Base-by-base conservation (phyloP, 2,113 vertebrate species). In the Rhodinocichla rosea region DNA sequence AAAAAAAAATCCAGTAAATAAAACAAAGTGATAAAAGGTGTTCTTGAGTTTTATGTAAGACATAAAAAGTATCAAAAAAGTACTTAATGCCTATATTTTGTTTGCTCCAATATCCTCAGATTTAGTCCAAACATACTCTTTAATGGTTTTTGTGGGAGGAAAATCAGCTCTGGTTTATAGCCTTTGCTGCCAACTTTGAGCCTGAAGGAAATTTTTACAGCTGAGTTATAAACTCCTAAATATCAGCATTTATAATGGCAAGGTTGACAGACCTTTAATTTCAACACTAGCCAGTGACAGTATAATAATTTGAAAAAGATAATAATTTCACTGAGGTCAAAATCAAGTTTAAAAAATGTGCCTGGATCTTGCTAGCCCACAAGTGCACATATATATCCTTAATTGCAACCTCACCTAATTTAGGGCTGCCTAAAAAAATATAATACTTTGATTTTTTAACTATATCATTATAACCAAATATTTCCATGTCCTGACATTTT, bases 221-320 rank as follows among this genome's bases (percentile, higher is more conserved):
- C 84, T 95, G 93, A 94, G 47, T 96, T 97, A 96, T 95, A 94
- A 96, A 96, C 80, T 92, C 84, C 79, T 96, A 95, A 95, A 95
- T 95, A 94, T 89, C 11, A 1, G 44, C 92, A 94, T 92, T 95
- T 96, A 90, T 80, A 92, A 76, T 74, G 32, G 86, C 83, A 79
- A 88, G 26, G 76, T 57, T 93, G 88, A 89, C 93, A 95, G 92
- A 70, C 44, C 60, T 88, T 92, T 93, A 94, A 86, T 89, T 92
- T 97, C 81, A 94, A 81, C 91, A 92, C 89, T 75, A 89, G 37
- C 28, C 62, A 64, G 63, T 83, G 73, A 93, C 91, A 92, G 65
- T 92, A 79, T 82, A 95, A 92, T 75, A 78, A 94, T 71, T 94
- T 97, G 11, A 79, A 86, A 92, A 90, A 83, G 68, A 92, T 94